Base-by-base conservation (phyloP, 2,113 vertebrate species). In the Pelvicachromis taeniatus region DNA sequence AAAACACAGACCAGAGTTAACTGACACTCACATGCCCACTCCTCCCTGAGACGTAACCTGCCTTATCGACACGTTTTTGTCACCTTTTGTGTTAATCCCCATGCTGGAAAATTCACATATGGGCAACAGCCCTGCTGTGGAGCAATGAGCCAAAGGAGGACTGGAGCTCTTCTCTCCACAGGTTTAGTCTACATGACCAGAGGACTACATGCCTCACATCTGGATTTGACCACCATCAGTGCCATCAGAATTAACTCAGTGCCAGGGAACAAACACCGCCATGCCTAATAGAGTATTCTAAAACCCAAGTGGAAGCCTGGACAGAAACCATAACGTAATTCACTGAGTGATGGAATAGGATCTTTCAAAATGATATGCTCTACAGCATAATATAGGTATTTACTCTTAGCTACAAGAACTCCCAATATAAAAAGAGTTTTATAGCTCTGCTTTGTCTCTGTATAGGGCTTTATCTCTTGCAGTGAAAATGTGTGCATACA, bases 51-150 rank as follows among this genome's bases (percentile, higher is more conserved):
- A 90, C 38, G 59, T 85, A 92, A 88, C 88, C 89, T 91, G 85
- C 90, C 90, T 75, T 75, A 52, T 52, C 48, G 19, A 52, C 12
- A 92, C 81, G 84, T 94, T 95, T 94, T 83, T 65, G 52, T 92
- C 92, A 84, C 70, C 91, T 94, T 42, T 11, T 35, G 81, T 52
- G 79, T 56, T 50, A 75, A 79, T 26, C 42, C 88, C 85, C 79
- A 87, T 68, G 61, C 80, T 88, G 92, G 59, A 86, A 65, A 85
- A 84, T 85, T 86, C 92, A 95, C 94, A 96, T 95, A 88, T 96
- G 95, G 90, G 87, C 83, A 75, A 81, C 94, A 95, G 93, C 80
- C 91, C 90, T 93, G 52, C 38, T 83, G 86, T 59, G 21, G 38
- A 81, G 54, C 61, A 81, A 87, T 81, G 68, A 82, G 81, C 83